These are phyloP conservation scores for Cylloceria caligata DNA, from an alignment of 2,888 invertebrate species.

Conservation along the genomic window DNA sequence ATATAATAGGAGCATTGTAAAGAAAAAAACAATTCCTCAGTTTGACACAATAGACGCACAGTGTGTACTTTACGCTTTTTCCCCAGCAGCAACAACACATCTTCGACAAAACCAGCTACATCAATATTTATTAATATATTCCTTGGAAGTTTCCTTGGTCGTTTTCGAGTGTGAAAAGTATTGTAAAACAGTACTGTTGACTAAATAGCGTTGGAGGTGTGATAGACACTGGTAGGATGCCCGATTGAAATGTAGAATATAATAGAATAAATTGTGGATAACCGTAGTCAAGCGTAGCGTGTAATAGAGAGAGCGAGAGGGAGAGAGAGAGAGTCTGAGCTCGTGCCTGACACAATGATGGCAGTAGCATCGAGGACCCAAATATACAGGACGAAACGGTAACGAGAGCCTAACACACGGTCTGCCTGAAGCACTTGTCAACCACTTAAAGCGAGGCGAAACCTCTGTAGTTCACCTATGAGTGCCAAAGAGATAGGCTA, in stretches of 20 bases:
- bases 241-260: slow-evolving; percentile 47
- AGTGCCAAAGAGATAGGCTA: no score
- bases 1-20: no score
- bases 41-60: no score
- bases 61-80: no score
- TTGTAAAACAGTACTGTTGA: not conserved
- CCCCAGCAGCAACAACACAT: no score
- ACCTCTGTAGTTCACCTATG: no score
- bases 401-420: slow-evolving; percentile 69
- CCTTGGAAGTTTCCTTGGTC: no score
- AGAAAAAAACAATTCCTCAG: no score
- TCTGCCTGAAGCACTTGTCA: slow-evolving; percentile 74
- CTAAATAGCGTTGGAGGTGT: not conserved
- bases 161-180: no score
- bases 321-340: slow-evolving; percentile 34
- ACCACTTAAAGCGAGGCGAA: no score
- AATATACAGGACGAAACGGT: slow-evolving; percentile 68
- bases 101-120: no score
- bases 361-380: slow-evolving; percentile 34
- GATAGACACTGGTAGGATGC: not conserved
- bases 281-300: slow-evolving; percentile 5
- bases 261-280: slow-evolving; percentile 43
- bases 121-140: no score
- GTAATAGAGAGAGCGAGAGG: not conserved
- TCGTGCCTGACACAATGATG: slow-evolving; percentile 64